A percentile compares a stretch with the other conserved stretches of the same genome.
Evolutionary conservation across 2,888 invertebrate genomes (phyloP).

Genomic region (Troides aeacus): DNA sequence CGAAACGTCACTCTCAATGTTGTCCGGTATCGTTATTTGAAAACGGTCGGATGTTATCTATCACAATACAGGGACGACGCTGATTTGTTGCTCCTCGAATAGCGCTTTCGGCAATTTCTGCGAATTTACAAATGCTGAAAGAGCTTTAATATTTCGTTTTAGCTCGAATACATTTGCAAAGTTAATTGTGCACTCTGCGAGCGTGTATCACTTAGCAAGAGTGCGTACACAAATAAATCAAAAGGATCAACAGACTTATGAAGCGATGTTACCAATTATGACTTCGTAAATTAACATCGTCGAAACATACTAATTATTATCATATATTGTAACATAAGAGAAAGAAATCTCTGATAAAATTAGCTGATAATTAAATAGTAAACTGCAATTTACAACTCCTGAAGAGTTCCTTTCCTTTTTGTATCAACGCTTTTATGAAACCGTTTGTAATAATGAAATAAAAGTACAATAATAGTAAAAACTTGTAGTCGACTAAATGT

Average conservation of each 20-base stretch:
- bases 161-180: constrained; percentile 21
- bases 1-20: constrained; percentile 14
- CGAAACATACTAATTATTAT: neutral
- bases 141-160: constrained; percentile 29
- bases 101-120: constrained; percentile 33
- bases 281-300: neutral
- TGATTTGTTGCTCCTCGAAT: constrained; percentile 51
- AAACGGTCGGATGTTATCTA: constrained; percentile 27
- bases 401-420: too few species aligned
- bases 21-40: constrained; percentile 24
- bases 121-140: constrained; percentile 22
- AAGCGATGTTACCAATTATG: constrained; percentile 9
- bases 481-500: too few species aligned
- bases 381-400: neutral
- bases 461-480: too few species aligned
- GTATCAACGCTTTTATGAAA: too few species aligned
- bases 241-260: constrained; percentile 1
- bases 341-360: neutral
- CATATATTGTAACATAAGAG: neutral
- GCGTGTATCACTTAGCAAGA: constrained; percentile 21
- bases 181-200: constrained; percentile 26
- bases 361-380: neutral
- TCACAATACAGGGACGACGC: constrained; percentile 44
- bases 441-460: too few species aligned
- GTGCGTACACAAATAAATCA: constrained; percentile 11